A percentile compares a stretch with the other conserved stretches of the same genome.
Evolutionary conservation across 2,888 invertebrate genomes (phyloP).

Genomic region (Thecocarcelia acutangulata): DNA sequence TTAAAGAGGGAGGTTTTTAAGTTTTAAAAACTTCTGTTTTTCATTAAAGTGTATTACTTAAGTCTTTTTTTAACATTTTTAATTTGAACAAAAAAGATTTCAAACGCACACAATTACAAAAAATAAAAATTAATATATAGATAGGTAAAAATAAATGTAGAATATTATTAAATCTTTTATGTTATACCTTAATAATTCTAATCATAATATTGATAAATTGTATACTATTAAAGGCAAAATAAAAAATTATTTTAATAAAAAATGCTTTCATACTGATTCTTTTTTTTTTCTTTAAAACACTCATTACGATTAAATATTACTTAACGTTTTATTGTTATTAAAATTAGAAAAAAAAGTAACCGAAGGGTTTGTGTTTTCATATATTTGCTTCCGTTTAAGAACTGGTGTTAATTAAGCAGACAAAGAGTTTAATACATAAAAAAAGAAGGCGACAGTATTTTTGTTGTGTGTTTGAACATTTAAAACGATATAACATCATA

Average conservation of each 20-base stretch:
- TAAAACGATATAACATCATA: constrained; percentile 61
- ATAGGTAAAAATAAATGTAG: constrained; percentile 42
- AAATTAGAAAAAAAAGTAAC: constrained; percentile 33
- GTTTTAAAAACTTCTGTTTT: constrained; percentile 65
- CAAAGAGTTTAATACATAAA: constrained; percentile 39
- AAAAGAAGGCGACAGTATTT: constrained; percentile 45
- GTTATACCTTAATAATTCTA: constrained; percentile 64
- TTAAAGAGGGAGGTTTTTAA: constrained; percentile 49
- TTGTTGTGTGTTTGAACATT: constrained; percentile 58
- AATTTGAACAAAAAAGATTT: constrained; percentile 56
- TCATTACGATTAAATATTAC: constrained; percentile 58
- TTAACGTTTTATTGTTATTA: constrained; percentile 47
- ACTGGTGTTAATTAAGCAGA: constrained; percentile 61
- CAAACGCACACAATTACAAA: constrained; percentile 65
- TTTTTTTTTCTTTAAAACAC: constrained; percentile 55
- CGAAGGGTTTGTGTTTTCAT: constrained; percentile 48
- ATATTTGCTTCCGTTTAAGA: constrained; percentile 22
- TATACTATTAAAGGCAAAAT: constrained; percentile 64
- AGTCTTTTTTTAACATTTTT: constrained; percentile 51
- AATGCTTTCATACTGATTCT: constrained; percentile 64
- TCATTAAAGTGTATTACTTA: constrained; percentile 41
- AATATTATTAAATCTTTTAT: constrained; percentile 39
- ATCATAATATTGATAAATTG: constrained; percentile 64
- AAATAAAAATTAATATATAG: constrained; percentile 34
- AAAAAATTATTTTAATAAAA: constrained; percentile 56